Percentiles rank a stretch among this genome's conserved stretches.
Evolutionary conservation across 1,140 invertebrate species (phyloP).

Genomic region (Oppia nitens): DNA sequence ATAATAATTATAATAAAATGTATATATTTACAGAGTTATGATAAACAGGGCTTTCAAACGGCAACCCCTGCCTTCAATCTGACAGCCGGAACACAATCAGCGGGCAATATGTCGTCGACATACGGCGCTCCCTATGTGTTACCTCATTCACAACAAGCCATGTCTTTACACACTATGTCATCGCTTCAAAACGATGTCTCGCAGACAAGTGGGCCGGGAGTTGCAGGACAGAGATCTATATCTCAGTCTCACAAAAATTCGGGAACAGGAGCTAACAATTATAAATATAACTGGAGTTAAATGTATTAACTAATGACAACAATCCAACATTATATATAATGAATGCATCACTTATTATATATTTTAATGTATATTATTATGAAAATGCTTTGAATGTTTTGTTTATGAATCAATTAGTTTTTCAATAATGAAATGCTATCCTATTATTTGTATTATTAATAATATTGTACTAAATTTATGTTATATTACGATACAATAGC

Average conservation of each 20-base stretch:
- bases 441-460: not conserved
- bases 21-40: slow-evolving; percentile 3
- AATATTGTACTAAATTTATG: not conserved
- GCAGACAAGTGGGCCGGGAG: not conserved
- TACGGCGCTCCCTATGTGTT: not conserved
- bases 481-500: not conserved
- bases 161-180: not conserved
- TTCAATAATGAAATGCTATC: not conserved
- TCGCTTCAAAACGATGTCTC: not conserved
- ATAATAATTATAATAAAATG: not conserved
- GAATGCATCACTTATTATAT: too few relatives aligned
- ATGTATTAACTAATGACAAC: too few relatives aligned
- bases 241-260: slow-evolving; percentile 3
- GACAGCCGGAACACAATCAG: not conserved
- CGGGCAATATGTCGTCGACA: slow-evolving; percentile 2
- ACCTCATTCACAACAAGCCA: slow-evolving; percentile 1
- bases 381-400: not conserved
- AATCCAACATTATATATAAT: too few relatives aligned
- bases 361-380: too few relatives aligned
- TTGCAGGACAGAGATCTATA: not conserved
- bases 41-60: slow-evolving; percentile 8
- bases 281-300: not conserved
- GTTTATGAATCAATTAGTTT: not conserved
- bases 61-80: slow-evolving; percentile 2
- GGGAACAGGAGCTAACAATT: not conserved